Conservation (phyloP, 2,888 invertebrate species). For the Drosophila pseudotakahashii region DNA sequence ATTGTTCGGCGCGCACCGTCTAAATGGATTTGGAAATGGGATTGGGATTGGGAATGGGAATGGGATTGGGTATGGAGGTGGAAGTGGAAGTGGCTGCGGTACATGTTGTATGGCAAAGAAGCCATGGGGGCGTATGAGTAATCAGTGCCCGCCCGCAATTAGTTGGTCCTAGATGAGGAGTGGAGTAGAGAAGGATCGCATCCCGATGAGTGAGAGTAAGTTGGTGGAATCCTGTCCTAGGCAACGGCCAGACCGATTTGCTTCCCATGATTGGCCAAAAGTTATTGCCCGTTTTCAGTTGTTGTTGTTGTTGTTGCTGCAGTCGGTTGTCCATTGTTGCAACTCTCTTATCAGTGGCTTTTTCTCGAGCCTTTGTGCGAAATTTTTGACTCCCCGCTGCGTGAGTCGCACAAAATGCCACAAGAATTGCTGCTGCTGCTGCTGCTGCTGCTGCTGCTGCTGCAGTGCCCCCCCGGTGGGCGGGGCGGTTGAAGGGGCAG, state of each 20-base stretch:
- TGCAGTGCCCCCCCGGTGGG: slow-evolving; percentile 24
- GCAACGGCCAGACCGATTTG: slow-evolving; percentile 21
- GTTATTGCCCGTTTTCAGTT: slow-evolving; percentile 28
- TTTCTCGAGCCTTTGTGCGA: slow-evolving; percentile 60
- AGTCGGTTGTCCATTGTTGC: slow-evolving; percentile 57
- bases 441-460: slow-evolving; percentile 18
- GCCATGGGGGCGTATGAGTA: slow-evolving; percentile 73
- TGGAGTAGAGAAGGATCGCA: no score
- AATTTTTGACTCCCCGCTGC: slow-evolving; percentile 68
- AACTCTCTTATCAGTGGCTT: slow-evolving; percentile 57
- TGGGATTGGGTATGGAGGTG: no score
- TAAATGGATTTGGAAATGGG: no score
- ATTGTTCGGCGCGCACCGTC: slow-evolving; percentile 15
- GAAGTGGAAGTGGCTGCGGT: slow-evolving; percentile 24
- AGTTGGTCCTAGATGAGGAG: slow-evolving; percentile 63
- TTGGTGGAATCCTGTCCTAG: background rate
- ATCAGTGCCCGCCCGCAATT: slow-evolving; percentile 65
- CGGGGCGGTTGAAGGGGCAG: background rate
- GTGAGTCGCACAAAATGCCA: slow-evolving; percentile 62
- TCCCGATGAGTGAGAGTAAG: slow-evolving; percentile 25
- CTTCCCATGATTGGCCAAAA: slow-evolving; percentile 32
- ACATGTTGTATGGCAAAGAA: background rate
- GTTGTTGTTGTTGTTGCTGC: slow-evolving; percentile 22
- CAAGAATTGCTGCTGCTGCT: slow-evolving; percentile 31
- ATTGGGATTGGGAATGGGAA: no score